Base-by-base conservation (phyloP, 2,113 vertebrate genomes). In the Nicator chloris region DNA sequence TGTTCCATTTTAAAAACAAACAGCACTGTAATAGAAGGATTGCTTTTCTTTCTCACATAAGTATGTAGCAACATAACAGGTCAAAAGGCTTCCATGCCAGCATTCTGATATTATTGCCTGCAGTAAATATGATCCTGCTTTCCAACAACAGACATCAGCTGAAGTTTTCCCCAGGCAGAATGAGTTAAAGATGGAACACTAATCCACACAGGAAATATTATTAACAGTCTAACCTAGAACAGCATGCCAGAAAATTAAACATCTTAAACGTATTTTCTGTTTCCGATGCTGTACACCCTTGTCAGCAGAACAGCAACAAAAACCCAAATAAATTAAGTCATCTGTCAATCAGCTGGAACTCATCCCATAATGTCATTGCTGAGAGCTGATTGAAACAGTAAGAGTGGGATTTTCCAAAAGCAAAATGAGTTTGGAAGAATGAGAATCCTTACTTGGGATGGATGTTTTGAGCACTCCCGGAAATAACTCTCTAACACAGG, bases 401-500 rank as follows among this genome's bases (percentile, higher is more conserved):
- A 93, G 71, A 92, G 53, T 75, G 64, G 75, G 59, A 83, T 93
- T 92, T 86, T 90, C 61, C 80, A 87, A 82, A 84, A 53, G 57
- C 57, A 45, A 89, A 96, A 45, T 2, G 11, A 54, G 33, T 56
- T 82, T 26, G 56, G 68, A 96, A 95, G 71, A 92, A 83, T 47
- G 65, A 94, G 92, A 88, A 84, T 94, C 90, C 96, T 97, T 98
- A 99, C 99, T 98, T 98, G 98, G 66, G 97, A 94, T 68, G 99
- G 99, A 65, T 96, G 97, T 96, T 92, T 98, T 53, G 98, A 95
- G 60, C 73, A 97, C 53, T 96, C 84, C 10, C 85, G 95, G 96
- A 99, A 99, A 97, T 98, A 98, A 15, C 90, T 96, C 84, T 99
- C 99, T 95, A 99, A 95, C 81, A 98, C 69, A 17, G 98, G 71